Evolutionary conservation across 2,888 invertebrate genomes (phyloP), one percentile per base, ranked within the genome.

Genomic region (Netelia melanura): DNA sequence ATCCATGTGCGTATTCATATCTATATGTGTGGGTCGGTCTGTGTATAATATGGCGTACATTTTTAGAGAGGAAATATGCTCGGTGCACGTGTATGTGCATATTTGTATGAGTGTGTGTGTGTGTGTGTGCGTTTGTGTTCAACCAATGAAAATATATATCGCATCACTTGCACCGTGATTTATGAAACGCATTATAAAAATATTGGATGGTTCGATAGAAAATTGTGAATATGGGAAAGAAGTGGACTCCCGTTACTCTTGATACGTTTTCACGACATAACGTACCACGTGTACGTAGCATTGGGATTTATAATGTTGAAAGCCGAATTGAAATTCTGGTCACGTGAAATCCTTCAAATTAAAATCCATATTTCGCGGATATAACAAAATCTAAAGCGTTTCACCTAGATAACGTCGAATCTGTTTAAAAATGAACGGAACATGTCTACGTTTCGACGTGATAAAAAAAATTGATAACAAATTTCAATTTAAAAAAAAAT

Each of bases 121-220:
- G 38, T 5, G 38, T 38, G 38, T 3, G 38, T 38, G 30, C 0
- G 6, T 38, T 38, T 38, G 38, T 8, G 38, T 38, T 38, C 38
- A 38, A 38, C 38, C 23, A 62, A 62, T 10, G 61, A 25, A 64
- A 74, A 67, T 67, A 68, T 67, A 21, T 65, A 74, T 65, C 17
- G 25, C 10, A 43, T 52, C 54, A 17, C 64, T 64, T 64, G 64
- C 52, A 72, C 21, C 44, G 11, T 67, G 58, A 81, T 74, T 67
- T 74, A 74, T 74, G 48, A 74, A 68, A 81, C 38, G 61, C 44
- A 81, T 81, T 74, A 67, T 67, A 61, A 74, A 74, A 65, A 72
- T 68, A 58, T 71, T 71, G 54, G 17, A 38, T n/a, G 65, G 23
- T 38, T 17, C 14, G 52, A 54, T 54, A 21, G 9, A 76, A 56